A percentile compares a stretch with the other conserved stretches of the same genome.
These are phyloP conservation scores for Mimachlamys varia DNA, from an alignment of 2,888 invertebrate genomes.

Conservation along the genomic window DNA sequence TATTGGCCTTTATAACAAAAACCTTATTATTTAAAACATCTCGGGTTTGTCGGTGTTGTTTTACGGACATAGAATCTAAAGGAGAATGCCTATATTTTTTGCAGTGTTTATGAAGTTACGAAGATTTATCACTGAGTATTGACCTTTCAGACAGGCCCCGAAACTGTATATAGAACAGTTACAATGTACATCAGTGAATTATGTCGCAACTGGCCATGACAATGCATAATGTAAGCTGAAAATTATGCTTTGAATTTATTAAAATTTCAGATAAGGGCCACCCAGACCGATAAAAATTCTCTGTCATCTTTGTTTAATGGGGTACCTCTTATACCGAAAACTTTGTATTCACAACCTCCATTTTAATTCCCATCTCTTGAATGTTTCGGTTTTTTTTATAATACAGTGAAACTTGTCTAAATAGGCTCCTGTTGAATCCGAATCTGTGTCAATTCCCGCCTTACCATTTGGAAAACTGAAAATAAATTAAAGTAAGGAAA, in stretches of 20 bases:
- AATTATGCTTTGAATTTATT: constrained; percentile 7
- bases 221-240: not conserved
- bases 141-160: not conserved
- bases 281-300: not conserved
- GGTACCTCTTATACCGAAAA: too few species aligned
- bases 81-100: not conserved
- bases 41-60: not conserved
- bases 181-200: not conserved
- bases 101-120: not conserved
- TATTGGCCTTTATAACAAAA: not conserved
- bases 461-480: too few species aligned
- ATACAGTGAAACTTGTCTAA: too few species aligned
- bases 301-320: not conserved
- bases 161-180: not conserved
- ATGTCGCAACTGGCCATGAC: not conserved
- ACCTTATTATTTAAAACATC: not conserved
- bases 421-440: too few species aligned
- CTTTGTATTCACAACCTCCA: too few species aligned
- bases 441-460: too few species aligned
- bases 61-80: not conserved
- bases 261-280: not conserved
- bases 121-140: not conserved
- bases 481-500: too few species aligned
- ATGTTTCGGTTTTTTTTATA: too few species aligned
- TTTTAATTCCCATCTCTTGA: too few species aligned